phyloP scores from a whole-genome alignment of 2,113 vertebrate genomes.

The Shinisaurus crocodilurus region DNA sequence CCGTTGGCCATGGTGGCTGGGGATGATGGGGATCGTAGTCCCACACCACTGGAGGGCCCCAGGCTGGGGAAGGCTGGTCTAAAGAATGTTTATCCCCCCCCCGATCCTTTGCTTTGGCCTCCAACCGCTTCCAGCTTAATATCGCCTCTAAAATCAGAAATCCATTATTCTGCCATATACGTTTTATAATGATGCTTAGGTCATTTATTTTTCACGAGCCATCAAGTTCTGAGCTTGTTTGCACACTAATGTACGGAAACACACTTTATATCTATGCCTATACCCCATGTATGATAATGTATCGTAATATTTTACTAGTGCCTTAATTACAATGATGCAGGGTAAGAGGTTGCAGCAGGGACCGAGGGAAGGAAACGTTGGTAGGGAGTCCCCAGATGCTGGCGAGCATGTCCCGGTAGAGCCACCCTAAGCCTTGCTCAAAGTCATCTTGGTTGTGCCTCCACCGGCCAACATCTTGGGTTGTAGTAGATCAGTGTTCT shows the following conservation, averaged over 20 bases:
- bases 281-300: background rate
- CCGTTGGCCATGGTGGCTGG: background rate
- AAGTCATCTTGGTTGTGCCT: background rate
- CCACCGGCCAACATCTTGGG: background rate
- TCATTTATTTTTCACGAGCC: slow-evolving; percentile 40
- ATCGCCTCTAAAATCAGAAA: slow-evolving; percentile 49
- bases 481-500: too few relatives aligned
- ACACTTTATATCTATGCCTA: background rate
- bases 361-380: slow-evolving; percentile 15
- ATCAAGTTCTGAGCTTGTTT: slow-evolving; percentile 48
- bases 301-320: slow-evolving; percentile 51
- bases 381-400: slow-evolving; percentile 45
- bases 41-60: background rate
- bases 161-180: slow-evolving; percentile 68
- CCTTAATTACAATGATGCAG: slow-evolving; percentile 16
- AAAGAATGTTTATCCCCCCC: background rate
- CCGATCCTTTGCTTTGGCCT: slow-evolving; percentile 56
- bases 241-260: slow-evolving; percentile 17
- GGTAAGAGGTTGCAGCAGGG: slow-evolving; percentile 29
- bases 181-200: slow-evolving; percentile 59
- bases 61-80: background rate
- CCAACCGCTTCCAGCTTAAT: slow-evolving; percentile 70
- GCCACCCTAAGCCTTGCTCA: slow-evolving; percentile 1
- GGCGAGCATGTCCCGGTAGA: background rate
- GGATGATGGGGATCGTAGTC: too few relatives aligned